phyloP scores from a whole-genome alignment of 2,797 vertebrate species.

The Linurgus olivaceus region DNA sequence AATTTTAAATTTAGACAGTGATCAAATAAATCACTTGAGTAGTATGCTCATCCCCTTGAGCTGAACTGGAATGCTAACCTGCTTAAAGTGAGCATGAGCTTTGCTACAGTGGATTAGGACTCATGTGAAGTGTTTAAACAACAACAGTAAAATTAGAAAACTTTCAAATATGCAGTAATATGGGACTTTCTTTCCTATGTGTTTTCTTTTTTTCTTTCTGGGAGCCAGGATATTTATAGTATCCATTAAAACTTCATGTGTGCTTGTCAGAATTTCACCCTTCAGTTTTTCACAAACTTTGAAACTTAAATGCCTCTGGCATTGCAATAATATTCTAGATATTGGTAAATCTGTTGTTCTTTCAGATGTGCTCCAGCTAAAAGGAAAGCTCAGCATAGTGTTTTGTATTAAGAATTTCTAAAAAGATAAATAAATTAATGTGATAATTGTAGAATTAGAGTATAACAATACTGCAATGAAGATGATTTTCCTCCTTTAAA shows the following conservation, averaged over 20 bases:
- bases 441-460: not conserved
- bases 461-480: not conserved
- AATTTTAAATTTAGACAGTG: slow-evolving; percentile 8
- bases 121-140: slow-evolving; percentile 5
- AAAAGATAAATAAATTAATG: not conserved
- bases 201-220: not conserved
- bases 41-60: slow-evolving; percentile 23
- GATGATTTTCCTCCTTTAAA: not conserved
- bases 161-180: not conserved
- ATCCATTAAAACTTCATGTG: not conserved
- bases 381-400: not conserved
- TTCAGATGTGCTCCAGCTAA: not conserved
- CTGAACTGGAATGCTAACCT: slow-evolving; percentile 48
- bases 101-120: not conserved
- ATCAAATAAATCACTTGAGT: not conserved
- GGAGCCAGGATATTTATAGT: not conserved
- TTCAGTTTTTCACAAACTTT: not conserved
- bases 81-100: slow-evolving; percentile 16
- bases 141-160: not conserved
- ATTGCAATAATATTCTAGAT: not conserved
- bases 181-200: not conserved
- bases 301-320: not conserved
- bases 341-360: not conserved
- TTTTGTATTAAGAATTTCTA: not conserved
- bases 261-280: not conserved